These are phyloP conservation scores for Eubucco bourcierii DNA, from an alignment of 2,113 vertebrate genomes.

Conservation along the genomic window DNA sequence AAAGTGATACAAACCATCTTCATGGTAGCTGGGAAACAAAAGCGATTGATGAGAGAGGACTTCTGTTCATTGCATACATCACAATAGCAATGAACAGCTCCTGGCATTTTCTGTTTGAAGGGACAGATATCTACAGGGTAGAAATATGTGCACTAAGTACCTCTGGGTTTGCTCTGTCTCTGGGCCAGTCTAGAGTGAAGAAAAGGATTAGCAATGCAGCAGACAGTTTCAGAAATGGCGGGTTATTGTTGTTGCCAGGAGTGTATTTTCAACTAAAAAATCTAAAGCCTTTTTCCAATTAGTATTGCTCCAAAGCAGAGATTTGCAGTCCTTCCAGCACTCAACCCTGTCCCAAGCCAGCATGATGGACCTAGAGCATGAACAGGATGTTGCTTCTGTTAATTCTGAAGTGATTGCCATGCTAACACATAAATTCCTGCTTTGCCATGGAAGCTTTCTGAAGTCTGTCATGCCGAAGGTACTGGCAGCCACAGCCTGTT, in stretches of 20 bases:
- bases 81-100: rapidly evolving
- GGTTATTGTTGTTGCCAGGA: background rate
- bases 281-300: background rate
- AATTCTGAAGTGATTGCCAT: background rate
- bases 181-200: background rate
- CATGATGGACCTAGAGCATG: background rate
- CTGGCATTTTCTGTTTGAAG: background rate
- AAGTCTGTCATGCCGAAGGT: background rate
- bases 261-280: background rate
- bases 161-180: background rate
- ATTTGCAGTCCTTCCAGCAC: background rate
- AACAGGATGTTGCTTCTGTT: background rate
- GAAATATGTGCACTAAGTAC: background rate
- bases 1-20: background rate
- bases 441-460: background rate
- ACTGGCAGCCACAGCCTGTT: background rate
- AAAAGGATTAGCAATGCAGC: background rate
- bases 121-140: background rate
- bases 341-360: background rate
- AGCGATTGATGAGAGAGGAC: background rate
- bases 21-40: background rate
- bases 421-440: background rate
- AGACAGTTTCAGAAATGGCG: background rate
- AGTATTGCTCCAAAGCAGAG: background rate
- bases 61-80: background rate